Percentiles rank a stretch among this genome's conserved stretches.
phyloP scores from a whole-genome alignment of 1,140 invertebrate genomes.

The Rhizoglyphus robini region DNA sequence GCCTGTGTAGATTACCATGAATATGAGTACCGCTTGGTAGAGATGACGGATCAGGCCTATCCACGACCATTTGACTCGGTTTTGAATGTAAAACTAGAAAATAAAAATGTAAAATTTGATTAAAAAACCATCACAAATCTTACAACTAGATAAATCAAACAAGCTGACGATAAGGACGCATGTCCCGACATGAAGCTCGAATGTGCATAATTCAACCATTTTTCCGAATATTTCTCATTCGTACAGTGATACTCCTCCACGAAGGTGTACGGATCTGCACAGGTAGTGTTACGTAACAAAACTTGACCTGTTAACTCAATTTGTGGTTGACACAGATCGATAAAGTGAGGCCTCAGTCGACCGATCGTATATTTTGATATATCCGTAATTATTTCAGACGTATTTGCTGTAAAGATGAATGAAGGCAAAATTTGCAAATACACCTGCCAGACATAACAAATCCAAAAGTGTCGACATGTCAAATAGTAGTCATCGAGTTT shows the following conservation, averaged over 20 bases:
- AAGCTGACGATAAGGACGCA: conserved; percentile 40
- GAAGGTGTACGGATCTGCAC: conserved; percentile 29
- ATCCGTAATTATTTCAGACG: conserved; percentile 67
- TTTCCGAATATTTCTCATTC: conserved; percentile 25
- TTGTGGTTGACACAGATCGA: conserved; percentile 45
- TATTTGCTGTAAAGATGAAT: conserved; percentile 67
- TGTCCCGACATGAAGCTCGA: conserved; percentile 48
- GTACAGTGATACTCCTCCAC: conserved; percentile 35
- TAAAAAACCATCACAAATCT: too few relatives aligned
- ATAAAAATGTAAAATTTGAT: too few relatives aligned
- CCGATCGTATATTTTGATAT: conserved; percentile 84
- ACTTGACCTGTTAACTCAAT: conserved; percentile 21
- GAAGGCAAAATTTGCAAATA: conserved; percentile 43
- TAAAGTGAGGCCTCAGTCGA: conserved; percentile 77
- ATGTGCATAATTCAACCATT: conserved; percentile 28
- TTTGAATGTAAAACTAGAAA: conserved; percentile 78
- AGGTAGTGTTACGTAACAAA: not conserved
- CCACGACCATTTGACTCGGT: conserved; percentile 50
- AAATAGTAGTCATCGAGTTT: not conserved
- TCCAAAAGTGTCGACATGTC: not conserved
- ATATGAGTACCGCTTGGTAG: conserved; percentile 19
- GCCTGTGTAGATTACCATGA: conserved; percentile 20
- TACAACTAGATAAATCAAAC: conserved; percentile 39
- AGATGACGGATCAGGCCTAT: conserved; percentile 49
- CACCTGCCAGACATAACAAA: not conserved